Evolutionary conservation across 2,888 invertebrate genomes (phyloP).

Genomic region (Metallyticus violacea): DNA sequence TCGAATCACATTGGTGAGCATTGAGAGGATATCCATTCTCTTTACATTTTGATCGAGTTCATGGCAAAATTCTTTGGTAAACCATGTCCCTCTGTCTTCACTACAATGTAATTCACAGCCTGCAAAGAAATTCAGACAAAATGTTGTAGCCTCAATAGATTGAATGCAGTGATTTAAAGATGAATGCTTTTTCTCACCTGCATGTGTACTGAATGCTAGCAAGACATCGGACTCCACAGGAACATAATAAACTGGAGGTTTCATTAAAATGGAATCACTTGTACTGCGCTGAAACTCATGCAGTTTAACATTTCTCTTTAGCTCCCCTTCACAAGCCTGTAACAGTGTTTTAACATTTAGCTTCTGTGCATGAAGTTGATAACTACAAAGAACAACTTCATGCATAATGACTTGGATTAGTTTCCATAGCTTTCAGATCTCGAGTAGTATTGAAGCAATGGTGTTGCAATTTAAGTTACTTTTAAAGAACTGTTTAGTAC

Average conservation of each 20-base stretch:
- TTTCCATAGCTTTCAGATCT: too few species aligned
- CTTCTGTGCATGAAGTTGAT: too few species aligned
- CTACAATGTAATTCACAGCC: slow-evolving; percentile 51
- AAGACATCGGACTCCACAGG: slow-evolving; percentile 30
- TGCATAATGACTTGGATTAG: too few species aligned
- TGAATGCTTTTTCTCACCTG: slow-evolving; percentile 28
- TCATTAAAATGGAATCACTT: too few species aligned
- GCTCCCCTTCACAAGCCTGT: slow-evolving; percentile 47
- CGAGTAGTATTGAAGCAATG: too few species aligned
- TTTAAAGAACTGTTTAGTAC: too few species aligned
- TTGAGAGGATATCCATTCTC: slow-evolving; percentile 4
- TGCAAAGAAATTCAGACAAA: slow-evolving; percentile 36
- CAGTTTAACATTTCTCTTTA: slow-evolving; percentile 37
- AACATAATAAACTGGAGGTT: neutral
- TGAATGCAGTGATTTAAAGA: too few species aligned
- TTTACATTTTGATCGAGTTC: slow-evolving; percentile 40
- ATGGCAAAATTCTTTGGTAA: slow-evolving; percentile 49
- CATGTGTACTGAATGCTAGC: slow-evolving; percentile 22
- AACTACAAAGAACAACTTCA: too few species aligned
- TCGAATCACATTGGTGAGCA: slow-evolving; percentile 24
- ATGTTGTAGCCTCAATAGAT: too few species aligned
- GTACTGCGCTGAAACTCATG: neutral
- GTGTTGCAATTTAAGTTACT: too few species aligned
- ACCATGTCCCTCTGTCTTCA: slow-evolving; percentile 51
- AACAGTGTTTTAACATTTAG: too few species aligned